These are phyloP conservation scores for Elysia crispata DNA, from an alignment of 2,888 invertebrate genomes.

Conservation along the genomic window DNA sequence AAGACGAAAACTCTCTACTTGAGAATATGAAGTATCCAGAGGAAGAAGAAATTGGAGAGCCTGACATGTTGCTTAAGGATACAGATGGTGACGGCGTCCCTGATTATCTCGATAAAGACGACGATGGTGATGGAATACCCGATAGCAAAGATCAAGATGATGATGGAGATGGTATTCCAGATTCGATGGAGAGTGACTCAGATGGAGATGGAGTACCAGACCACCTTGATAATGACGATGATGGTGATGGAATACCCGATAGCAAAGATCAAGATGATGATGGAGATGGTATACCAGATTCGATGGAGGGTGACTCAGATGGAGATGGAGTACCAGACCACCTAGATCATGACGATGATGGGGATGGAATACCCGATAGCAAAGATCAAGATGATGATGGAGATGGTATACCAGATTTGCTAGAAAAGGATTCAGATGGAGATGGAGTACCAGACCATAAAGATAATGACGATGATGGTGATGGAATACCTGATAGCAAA, in stretches of 20 bases:
- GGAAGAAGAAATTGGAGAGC: slow-evolving; percentile 68
- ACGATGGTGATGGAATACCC: slow-evolving; percentile 71
- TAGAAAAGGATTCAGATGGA: slow-evolving; percentile 52
- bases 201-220: slow-evolving; percentile 66
- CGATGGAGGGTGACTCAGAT: slow-evolving; percentile 56
- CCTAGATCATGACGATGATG: slow-evolving; percentile 53
- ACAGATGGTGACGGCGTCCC: slow-evolving; percentile 68
- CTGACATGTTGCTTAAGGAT: slow-evolving; percentile 61
- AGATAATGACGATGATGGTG: slow-evolving; percentile 54
- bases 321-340: slow-evolving; percentile 66
- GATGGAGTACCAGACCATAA: slow-evolving; percentile 57
- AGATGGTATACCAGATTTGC: slow-evolving; percentile 60
- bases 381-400: slow-evolving; percentile 61
- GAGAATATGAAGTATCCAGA: slow-evolving; percentile 59
- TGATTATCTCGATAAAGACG: slow-evolving; percentile 59
- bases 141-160: slow-evolving; percentile 63
- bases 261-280: slow-evolving; percentile 61
- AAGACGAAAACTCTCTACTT: slow-evolving; percentile 62
- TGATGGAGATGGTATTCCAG: slow-evolving; percentile 66
- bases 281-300: slow-evolving; percentile 58
- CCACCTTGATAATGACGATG: slow-evolving; percentile 59
- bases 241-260: slow-evolving; percentile 73
- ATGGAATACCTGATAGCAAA: slow-evolving; percentile 58
- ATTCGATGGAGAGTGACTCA: slow-evolving; percentile 64
- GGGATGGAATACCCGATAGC: slow-evolving; percentile 59